Conservation (phyloP, 2,113 vertebrate genomes). For the Nasalis larvatus region DNA sequence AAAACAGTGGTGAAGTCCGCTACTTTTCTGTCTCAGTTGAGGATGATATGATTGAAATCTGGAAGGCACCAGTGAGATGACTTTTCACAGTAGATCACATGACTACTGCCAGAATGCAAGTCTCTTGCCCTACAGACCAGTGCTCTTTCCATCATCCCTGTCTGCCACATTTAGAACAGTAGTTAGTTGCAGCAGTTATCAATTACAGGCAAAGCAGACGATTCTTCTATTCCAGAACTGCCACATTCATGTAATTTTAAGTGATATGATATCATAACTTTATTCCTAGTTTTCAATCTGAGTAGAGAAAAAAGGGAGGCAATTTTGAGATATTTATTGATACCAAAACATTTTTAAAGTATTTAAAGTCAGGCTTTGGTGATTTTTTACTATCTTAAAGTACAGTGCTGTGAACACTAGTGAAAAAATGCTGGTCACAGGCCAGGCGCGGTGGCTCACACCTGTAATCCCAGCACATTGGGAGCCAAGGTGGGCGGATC, state of each 20-base stretch:
- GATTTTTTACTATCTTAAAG: neutral
- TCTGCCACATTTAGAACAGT: accelerated
- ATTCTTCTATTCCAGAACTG: neutral
- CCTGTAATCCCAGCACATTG: too few relatives aligned
- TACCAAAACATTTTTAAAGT: neutral
- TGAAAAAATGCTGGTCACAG: neutral
- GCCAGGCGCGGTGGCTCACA: too few relatives aligned
- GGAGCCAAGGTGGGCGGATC: too few relatives aligned
- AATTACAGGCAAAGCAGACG: neutral
- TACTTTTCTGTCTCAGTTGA: neutral
- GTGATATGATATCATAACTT: neutral
- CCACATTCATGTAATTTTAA: neutral
- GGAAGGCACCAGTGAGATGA: neutral
- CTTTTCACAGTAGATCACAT: neutral
- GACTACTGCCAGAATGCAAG: neutral
- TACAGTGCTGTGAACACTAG: neutral
- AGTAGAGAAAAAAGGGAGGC: conserved; percentile 8
- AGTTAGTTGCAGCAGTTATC: too few relatives aligned
- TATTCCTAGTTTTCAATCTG: neutral
- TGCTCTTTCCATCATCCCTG: accelerated
- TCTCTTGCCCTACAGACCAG: neutral
- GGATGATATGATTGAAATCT: neutral
- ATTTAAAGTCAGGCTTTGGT: neutral
- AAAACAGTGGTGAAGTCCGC: neutral
- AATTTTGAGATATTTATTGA: neutral